A percentile compares a stretch with the other conserved stretches of the same genome.
phyloP scores from a whole-genome alignment of 2,797 vertebrate genomes.

The Clamator glandarius region DNA sequence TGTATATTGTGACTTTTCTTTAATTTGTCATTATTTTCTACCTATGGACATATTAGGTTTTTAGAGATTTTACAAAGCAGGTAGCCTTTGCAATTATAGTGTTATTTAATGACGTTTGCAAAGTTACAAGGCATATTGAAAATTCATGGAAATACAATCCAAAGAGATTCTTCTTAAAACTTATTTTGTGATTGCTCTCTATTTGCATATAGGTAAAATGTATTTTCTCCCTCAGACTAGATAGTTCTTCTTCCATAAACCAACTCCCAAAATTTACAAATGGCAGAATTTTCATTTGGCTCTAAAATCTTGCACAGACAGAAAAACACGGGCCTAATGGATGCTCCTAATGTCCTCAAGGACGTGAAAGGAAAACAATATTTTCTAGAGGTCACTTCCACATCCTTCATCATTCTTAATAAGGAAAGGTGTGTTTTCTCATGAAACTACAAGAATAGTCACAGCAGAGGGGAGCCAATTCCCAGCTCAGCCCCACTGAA shows the following conservation, averaged over 20 bases:
- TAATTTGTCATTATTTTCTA: constrained; percentile 6
- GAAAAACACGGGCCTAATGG: neutral
- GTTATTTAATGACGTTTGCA: neutral
- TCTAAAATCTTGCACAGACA: neutral
- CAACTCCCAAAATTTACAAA: neutral
- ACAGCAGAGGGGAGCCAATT: neutral
- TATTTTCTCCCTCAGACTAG: neutral
- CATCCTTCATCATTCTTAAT: neutral
- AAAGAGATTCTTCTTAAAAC: neutral
- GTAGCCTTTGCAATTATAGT: neutral
- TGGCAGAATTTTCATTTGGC: neutral
- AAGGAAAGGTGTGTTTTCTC: neutral
- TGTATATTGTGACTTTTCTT: neutral
- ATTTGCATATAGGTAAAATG: neutral
- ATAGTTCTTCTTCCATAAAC: neutral
- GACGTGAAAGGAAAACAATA: neutral
- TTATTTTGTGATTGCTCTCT: neutral
- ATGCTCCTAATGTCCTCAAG: neutral
- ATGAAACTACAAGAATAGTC: neutral
- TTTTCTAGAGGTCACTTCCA: neutral
- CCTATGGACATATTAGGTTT: neutral
- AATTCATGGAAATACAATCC: neutral
- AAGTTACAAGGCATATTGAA: neutral
- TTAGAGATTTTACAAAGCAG: neutral
- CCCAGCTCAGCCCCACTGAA: neutral